A percentile compares a stretch with the other conserved stretches of the same genome.
phyloP scores from a whole-genome alignment of 2,797 vertebrate genomes.

The Champsocephalus esox region DNA sequence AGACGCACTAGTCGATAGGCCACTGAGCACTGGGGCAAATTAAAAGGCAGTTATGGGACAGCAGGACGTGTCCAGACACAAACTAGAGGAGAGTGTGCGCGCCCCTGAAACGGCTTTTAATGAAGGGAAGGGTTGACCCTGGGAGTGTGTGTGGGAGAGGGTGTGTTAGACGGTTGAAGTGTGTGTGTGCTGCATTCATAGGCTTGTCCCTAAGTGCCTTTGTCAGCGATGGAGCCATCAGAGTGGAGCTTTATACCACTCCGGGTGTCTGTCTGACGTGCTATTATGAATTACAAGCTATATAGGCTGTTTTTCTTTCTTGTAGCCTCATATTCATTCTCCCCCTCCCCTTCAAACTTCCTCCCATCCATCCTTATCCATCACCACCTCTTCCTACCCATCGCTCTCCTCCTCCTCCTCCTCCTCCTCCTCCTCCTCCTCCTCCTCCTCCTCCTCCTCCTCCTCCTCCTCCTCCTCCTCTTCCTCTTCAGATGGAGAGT shows the following conservation, averaged over 20 bases:
- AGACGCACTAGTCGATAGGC: conserved; percentile 67
- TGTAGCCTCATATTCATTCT: conserved; percentile 31
- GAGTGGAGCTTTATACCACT: conserved; percentile 58
- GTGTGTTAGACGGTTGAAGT: background rate
- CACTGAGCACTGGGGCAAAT: conserved; percentile 70
- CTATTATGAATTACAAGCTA: conserved; percentile 67
- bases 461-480: no score
- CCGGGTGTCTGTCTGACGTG: conserved; percentile 50
- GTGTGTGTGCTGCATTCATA: conserved; percentile 33
- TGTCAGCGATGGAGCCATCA: conserved; percentile 65
- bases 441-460: no score
- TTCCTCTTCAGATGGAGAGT: conserved; percentile 91
- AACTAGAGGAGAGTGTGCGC: conserved; percentile 56
- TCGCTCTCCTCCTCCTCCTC: background rate
- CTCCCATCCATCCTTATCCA: conserved; percentile 30
- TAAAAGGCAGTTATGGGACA: conserved; percentile 76
- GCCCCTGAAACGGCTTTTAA: conserved; percentile 65
- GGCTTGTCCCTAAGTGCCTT: conserved; percentile 61
- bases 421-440: no score
- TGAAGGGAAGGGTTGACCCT: conserved; percentile 56
- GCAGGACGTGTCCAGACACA: conserved; percentile 60
- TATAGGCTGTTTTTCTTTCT: conserved; percentile 9
- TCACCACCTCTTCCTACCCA: conserved; percentile 9
- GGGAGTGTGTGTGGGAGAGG: conserved; percentile 2
- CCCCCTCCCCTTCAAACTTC: conserved; percentile 4